Percentiles rank a stretch among this genome's conserved stretches.
Conservation (phyloP, 2,888 invertebrate genomes). For the Eristalis intricaria region DNA sequence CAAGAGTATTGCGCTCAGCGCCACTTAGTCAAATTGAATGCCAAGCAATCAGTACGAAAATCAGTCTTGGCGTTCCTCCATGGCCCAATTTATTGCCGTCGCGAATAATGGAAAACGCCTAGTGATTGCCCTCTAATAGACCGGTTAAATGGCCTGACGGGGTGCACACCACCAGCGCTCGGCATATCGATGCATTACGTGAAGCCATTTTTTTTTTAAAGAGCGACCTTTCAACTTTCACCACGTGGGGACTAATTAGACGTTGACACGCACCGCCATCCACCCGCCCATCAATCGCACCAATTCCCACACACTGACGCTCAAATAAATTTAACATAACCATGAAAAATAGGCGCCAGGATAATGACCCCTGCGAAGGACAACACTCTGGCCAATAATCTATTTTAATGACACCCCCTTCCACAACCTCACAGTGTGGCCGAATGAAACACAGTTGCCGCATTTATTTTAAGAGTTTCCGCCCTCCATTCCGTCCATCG, state of each 20-base stretch:
- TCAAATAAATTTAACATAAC: conserved; percentile 20
- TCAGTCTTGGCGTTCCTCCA: conserved; percentile 50
- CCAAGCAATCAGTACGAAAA: conserved; percentile 62
- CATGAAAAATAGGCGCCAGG: conserved; percentile 32
- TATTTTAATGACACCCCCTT: conserved; percentile 46
- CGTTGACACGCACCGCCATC: conserved; percentile 54
- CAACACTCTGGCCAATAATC: conserved; percentile 39
- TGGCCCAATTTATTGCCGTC: conserved; percentile 53
- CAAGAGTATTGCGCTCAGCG: neutral
- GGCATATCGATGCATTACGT: conserved; percentile 52
- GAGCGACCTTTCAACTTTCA: conserved; percentile 49
- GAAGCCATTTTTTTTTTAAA: conserved; percentile 47
- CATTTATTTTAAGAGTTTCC: conserved; percentile 53
- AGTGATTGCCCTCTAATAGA: conserved; percentile 59
- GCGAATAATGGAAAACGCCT: conserved; percentile 65
- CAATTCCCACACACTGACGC: neutral
- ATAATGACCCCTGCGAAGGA: conserved; percentile 8
- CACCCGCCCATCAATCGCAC: conserved; percentile 17
- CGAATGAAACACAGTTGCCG: conserved; percentile 45
- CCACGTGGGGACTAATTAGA: conserved; percentile 53
- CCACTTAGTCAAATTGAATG: conserved; percentile 65
- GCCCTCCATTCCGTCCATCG: neutral
- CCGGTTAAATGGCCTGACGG: conserved; percentile 51
- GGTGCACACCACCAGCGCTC: conserved; percentile 6
- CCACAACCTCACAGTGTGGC: neutral